A percentile compares a stretch with the other conserved stretches of the same genome.
Conservation (phyloP, 2,113 vertebrate genomes). For the Neotoma lepida region DNA sequence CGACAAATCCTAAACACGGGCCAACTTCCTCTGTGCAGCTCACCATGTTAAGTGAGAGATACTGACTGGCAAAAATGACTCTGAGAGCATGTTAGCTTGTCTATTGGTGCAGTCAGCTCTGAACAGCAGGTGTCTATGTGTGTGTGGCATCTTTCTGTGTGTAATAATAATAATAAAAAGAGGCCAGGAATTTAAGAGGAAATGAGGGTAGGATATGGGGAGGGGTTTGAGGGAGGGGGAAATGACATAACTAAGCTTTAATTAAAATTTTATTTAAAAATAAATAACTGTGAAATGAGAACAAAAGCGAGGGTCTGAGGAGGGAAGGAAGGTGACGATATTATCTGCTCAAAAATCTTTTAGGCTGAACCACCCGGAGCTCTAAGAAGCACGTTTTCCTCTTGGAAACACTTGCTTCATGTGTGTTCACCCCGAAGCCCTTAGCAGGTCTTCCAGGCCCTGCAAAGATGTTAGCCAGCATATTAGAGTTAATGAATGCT, state of each 20-base stretch:
- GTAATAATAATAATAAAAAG: not conserved
- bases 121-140: not conserved
- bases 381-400: slow-evolving; percentile 64
- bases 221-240: not conserved
- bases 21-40: not conserved
- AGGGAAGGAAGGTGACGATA: not conserved
- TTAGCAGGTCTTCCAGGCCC: slow-evolving; percentile 73
- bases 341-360: slow-evolving; percentile 19
- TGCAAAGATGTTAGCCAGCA: slow-evolving; percentile 75
- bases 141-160: not conserved
- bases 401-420: slow-evolving; percentile 65
- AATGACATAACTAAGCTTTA: not conserved
- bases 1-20: not conserved
- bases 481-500: slow-evolving; percentile 81
- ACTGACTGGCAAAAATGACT: not conserved
- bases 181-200: not conserved
- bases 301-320: not conserved
- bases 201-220: too few relatives aligned
- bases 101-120: not conserved
- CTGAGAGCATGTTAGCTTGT: not conserved
- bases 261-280: not conserved
- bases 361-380: slow-evolving; percentile 41
- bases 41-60: not conserved
- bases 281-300: not conserved
- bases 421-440: slow-evolving; percentile 63